Evolutionary conservation across 1,140 invertebrate species (phyloP).

Genomic region (Lutraria rhynchaena): DNA sequence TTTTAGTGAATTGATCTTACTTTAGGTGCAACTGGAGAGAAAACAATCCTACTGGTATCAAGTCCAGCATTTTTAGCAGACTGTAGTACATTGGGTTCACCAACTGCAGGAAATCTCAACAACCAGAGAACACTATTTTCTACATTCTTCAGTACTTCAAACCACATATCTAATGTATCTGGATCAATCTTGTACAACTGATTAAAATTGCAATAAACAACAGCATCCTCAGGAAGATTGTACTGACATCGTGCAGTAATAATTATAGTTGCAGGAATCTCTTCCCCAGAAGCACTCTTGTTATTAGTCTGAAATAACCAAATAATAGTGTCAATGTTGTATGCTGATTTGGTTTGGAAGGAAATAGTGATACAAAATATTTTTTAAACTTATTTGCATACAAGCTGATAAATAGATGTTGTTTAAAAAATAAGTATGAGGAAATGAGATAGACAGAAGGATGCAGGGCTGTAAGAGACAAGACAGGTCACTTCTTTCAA

Average conservation of each 20-base stretch:
- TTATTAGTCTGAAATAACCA: conserved; percentile 89
- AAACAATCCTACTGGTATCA: conserved; percentile 91
- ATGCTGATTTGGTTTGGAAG: no score
- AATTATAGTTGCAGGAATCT: conserved; percentile 96
- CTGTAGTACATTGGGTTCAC: conserved; percentile 93
- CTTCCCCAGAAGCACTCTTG: conserved; percentile 98
- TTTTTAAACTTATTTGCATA: no score
- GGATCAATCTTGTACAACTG: conserved; percentile 99
- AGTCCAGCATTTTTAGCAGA: conserved; percentile 89
- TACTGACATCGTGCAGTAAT: conserved; percentile 98
- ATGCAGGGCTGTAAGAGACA: no score
- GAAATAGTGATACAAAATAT: no score
- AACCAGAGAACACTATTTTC: conserved; percentile 99
- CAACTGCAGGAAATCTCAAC: conserved; percentile 96
- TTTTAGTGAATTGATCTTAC: no score
- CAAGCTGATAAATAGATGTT: no score
- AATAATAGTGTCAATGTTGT: no score
- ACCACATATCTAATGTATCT: conserved; percentile 95
- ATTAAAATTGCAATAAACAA: conserved; percentile 99
- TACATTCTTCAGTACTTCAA: conserved; percentile 92
- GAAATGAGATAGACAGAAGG: no score
- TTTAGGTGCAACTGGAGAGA: conserved; percentile 99
- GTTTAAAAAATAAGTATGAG: no score
- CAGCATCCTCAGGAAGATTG: conserved; percentile 95
- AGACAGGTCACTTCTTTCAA: no score